Percentiles rank a stretch among this genome's conserved stretches.
Evolutionary conservation across 2,113 vertebrate genomes (phyloP).

Genomic region (Zosterops lateralis): DNA sequence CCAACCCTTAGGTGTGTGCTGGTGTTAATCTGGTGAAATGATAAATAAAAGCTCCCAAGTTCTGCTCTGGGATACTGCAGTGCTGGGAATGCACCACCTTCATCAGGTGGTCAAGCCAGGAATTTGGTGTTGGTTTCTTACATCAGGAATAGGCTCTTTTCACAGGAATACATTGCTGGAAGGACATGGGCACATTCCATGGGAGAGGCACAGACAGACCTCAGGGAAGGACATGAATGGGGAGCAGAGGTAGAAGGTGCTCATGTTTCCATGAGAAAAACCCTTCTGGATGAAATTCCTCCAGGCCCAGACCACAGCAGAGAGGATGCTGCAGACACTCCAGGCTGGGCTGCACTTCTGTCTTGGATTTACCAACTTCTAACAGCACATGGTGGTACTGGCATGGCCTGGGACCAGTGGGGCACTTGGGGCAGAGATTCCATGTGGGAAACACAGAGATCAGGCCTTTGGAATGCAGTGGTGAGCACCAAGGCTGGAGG

Average conservation of each 20-base stretch:
- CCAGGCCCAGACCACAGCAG: background rate
- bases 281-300: background rate
- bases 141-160: background rate
- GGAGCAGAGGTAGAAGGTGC: background rate
- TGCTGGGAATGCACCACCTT: background rate
- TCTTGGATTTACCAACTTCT: background rate
- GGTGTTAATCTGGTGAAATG: fast-evolving
- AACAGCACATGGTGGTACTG: fast-evolving
- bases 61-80: background rate
- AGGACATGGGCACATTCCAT: background rate
- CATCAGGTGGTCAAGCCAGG: fast-evolving
- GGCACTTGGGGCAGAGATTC: background rate
- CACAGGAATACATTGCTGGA: background rate
- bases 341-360: background rate
- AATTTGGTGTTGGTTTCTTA: background rate
- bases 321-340: background rate
- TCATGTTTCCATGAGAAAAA: fast-evolving
- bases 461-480: background rate
- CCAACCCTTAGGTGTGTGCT: fast-evolving
- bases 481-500: fast-evolving
- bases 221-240: background rate
- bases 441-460: background rate
- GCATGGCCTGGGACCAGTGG: background rate
- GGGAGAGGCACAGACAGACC: fast-evolving
- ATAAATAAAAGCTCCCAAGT: background rate